A percentile compares a stretch with the other conserved stretches of the same genome.
Conservation (phyloP, 1,140 invertebrate genomes). For the Drosophila repleta region DNA sequence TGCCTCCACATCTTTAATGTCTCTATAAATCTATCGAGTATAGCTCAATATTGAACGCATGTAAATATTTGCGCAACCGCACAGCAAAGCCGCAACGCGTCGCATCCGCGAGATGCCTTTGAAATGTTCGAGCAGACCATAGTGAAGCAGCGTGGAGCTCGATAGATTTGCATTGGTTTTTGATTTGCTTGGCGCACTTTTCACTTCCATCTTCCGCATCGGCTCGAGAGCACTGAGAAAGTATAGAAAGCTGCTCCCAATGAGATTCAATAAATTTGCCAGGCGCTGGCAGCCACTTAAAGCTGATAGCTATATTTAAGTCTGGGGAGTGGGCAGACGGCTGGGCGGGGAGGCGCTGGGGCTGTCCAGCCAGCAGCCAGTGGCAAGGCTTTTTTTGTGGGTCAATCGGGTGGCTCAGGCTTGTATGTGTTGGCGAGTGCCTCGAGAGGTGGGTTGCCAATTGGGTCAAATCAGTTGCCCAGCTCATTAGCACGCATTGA, state of each 20-base stretch:
- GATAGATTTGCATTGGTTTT: slow-evolving; percentile 37
- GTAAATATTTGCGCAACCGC: slow-evolving; percentile 73
- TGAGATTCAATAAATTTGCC: slow-evolving; percentile 78
- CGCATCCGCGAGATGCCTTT: slow-evolving; percentile 78
- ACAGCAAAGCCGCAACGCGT: slow-evolving; percentile 66
- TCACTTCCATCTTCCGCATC: slow-evolving; percentile 78
- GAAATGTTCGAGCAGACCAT: slow-evolving; percentile 59
- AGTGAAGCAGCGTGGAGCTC: slow-evolving; percentile 8
- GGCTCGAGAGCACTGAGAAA: slow-evolving; percentile 32
- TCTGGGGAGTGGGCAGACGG: slow-evolving; percentile 15
- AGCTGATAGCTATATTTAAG: slow-evolving; percentile 80
- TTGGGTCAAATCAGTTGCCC: slow-evolving; percentile 50
- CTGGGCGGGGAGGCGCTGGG: background rate
- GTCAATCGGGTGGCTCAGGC: slow-evolving; percentile 27
- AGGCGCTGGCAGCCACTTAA: slow-evolving; percentile 71
- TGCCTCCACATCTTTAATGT: slow-evolving; percentile 18
- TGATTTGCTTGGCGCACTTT: slow-evolving; percentile 56
- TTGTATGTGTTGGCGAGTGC: slow-evolving; percentile 3
- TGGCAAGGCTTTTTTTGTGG: slow-evolving; percentile 59
- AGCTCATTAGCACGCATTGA: slow-evolving; percentile 47
- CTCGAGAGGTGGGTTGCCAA: slow-evolving; percentile 32
- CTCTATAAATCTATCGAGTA: slow-evolving; percentile 47
- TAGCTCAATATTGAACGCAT: slow-evolving; percentile 39
- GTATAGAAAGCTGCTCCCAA: slow-evolving; percentile 77
- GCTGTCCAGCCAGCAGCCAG: background rate